Evolutionary conservation across 2,797 vertebrate genomes (phyloP).

Genomic region (Microctenopoma stevenorrisi): DNA sequence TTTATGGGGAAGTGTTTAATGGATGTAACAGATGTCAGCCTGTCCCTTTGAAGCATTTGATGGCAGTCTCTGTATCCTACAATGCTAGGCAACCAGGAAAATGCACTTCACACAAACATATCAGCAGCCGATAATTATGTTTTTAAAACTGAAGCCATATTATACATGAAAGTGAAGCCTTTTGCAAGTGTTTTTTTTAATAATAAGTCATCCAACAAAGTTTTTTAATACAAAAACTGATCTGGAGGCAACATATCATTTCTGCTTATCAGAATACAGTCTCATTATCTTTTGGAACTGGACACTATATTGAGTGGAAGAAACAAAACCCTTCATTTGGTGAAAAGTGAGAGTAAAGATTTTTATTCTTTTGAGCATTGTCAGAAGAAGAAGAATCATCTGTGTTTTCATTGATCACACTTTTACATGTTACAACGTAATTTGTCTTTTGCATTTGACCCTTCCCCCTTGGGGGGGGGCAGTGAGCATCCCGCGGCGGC

Average conservation of each 20-base stretch:
- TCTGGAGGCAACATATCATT: neutral
- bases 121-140: neutral
- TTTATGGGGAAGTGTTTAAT: neutral
- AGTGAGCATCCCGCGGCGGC: no score
- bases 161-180: slow-evolving; percentile 1
- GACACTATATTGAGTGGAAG: slow-evolving; percentile 1
- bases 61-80: neutral
- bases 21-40: neutral
- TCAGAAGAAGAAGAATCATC: neutral
- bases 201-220: neutral
- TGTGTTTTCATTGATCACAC: no score
- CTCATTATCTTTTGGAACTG: slow-evolving; percentile 9
- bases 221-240: neutral
- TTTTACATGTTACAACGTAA: no score
- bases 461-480: no score
- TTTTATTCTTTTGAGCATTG: slow-evolving; percentile 10
- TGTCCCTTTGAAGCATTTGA: no score
- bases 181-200: neutral
- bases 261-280: neutral
- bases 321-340: slow-evolving; percentile 3
- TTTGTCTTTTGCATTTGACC: no score
- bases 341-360: neutral
- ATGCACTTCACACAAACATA: neutral
- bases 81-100: slow-evolving; percentile 6
- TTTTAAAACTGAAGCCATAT: neutral